Base-by-base conservation (phyloP, 1,140 invertebrate genomes). In the Agrypnia vestita region DNA sequence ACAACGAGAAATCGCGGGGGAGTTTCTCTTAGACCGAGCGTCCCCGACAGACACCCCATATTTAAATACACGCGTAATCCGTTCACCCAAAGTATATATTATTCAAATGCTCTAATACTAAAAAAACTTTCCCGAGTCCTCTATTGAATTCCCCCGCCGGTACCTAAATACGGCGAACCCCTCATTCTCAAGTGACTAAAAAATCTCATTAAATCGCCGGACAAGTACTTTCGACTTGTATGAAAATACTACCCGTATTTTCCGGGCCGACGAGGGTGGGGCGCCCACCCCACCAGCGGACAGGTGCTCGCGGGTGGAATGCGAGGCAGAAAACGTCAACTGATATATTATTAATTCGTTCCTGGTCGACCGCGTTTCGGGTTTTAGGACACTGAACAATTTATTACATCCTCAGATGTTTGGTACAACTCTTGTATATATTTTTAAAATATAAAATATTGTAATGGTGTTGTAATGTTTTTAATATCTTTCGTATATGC, bases 191-290 rank as follows among this genome's bases (percentile, higher is more conserved):
- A 71, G 67, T 49, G 67, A 19, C 62, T 25, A 46, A 71, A 15
- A 71, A 71, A 71, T 71, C 67, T 71, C 67, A 71, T 71, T 71
- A 71, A 71, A 71, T 71, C 47, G 47, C 21, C 67, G 46, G 67
- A 49, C 67, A 47, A 71, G 67, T 71, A 71, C 67, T 71, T 49
- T 62, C 12, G 44, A 51, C 67, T 71, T 47, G 67, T 71, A 71
- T 71, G 67, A 71, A 71, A 71, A 71, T 47, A 71, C 67, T 71
- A 19, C 17, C 44, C 46, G 67, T 51, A 71, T 71, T 71, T 71
- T 71, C 67, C 67, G 67, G 67, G 67, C 67, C 10, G 67, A 46
- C 62, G 62, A 67, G 62, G 8, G 9, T 8, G 59, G 21, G 8
- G 55, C 15, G 0, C 0, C 3, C 9, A 46, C 1, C 61, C 11